A percentile compares a stretch with the other conserved stretches of the same genome.
Evolutionary conservation across 2,888 invertebrate genomes (phyloP).

Genomic region (Pollenia labialis): DNA sequence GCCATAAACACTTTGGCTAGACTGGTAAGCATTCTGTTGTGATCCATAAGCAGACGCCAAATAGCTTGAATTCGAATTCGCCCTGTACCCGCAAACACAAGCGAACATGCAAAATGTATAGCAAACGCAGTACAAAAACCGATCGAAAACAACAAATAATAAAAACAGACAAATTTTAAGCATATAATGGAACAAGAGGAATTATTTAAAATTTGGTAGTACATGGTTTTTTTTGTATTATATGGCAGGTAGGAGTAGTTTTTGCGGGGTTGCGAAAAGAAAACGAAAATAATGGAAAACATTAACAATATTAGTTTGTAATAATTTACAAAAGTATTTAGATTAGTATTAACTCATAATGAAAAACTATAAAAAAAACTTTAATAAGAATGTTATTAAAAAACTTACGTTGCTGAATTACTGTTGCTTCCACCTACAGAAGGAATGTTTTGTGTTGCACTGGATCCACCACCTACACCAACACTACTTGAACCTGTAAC

Average conservation of each 20-base stretch:
- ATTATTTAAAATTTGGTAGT: constrained; percentile 19
- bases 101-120: constrained; percentile 1
- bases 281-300: constrained; percentile 47
- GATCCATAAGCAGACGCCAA: constrained; percentile 84
- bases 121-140: constrained; percentile 61
- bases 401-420: constrained; percentile 82
- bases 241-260: constrained; percentile 38
- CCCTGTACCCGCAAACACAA: constrained; percentile 77
- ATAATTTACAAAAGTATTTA: constrained; percentile 3
- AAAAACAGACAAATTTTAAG: constrained; percentile 62
- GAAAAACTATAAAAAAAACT: neutral
- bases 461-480: constrained; percentile 78
- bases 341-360: constrained; percentile 42
- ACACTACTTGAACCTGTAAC: constrained; percentile 76
- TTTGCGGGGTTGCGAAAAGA: constrained; percentile 20
- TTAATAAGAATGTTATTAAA: neutral
- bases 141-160: constrained; percentile 46
- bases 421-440: constrained; percentile 82
- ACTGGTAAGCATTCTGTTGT: constrained; percentile 84
- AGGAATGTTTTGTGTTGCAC: constrained; percentile 84
- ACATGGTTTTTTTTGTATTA: constrained; percentile 3
- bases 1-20: constrained; percentile 84
- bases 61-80: constrained; percentile 84
- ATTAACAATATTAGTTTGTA: constrained; percentile 53
- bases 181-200: constrained; percentile 58